A percentile compares a stretch with the other conserved stretches of the same genome.
These are phyloP conservation scores for Sceloporus undulatus DNA, from an alignment of 2,113 vertebrate genomes.

Conservation along the genomic window DNA sequence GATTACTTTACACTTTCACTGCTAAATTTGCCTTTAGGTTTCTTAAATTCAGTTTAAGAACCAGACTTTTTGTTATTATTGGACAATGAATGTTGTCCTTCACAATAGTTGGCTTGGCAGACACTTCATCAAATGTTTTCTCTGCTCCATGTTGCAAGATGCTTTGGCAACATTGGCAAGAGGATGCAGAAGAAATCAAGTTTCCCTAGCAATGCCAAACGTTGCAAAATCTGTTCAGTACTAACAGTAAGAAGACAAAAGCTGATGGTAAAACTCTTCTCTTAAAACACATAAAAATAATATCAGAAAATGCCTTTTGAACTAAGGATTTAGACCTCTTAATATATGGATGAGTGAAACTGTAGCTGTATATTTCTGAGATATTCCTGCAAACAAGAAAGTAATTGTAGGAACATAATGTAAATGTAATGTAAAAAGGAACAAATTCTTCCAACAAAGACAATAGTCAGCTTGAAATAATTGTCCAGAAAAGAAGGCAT, in stretches of 20 bases:
- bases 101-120: background rate
- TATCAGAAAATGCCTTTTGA: background rate
- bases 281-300: background rate
- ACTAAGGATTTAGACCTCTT: background rate
- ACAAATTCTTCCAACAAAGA: background rate
- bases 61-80: background rate
- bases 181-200: background rate
- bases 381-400: background rate
- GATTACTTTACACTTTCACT: background rate
- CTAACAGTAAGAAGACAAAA: background rate
- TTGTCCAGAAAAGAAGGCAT: background rate
- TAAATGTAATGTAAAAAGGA: background rate
- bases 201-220: constrained; percentile 20
- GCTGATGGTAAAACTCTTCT: background rate
- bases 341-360: background rate
- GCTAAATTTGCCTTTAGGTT: background rate
- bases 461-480: constrained; percentile 27
- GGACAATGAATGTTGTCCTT: background rate
- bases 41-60: background rate
- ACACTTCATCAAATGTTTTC: background rate
- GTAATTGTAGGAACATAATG: background rate
- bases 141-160: background rate
- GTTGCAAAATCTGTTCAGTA: background rate
- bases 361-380: background rate
- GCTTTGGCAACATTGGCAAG: background rate